Evolutionary conservation across 2,888 invertebrate species (phyloP), one percentile per base, ranked within the genome.

Genomic region (Gastrophysa polygoni): DNA sequence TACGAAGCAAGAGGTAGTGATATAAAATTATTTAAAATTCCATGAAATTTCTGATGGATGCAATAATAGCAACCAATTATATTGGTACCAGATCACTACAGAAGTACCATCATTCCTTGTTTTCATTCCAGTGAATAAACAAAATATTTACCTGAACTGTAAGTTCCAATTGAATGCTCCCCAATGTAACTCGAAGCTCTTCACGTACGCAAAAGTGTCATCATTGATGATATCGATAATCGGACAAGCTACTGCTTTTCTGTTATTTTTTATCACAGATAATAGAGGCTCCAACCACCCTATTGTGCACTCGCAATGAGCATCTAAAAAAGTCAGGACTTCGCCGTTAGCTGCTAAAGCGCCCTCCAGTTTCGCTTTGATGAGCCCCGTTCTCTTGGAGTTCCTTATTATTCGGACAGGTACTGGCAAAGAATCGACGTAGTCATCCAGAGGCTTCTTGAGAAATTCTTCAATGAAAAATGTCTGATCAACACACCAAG

Each of bases 91-190:
- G n/a, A n/a, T n/a, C n/a, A n/a, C n/a, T n/a, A n/a, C n/a, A n/a
- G n/a, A n/a, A n/a, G n/a, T n/a, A n/a, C n/a, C n/a, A n/a, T n/a
- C n/a, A n/a, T n/a, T n/a, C n/a, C n/a, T n/a, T n/a, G n/a, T n/a
- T n/a, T n/a, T n/a, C n/a, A n/a, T n/a, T n/a, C n/a, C n/a, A n/a
- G n/a, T n/a, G n/a, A n/a, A n/a, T n/a, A 32, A 11, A 7, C 10
- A 51, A 10, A 51, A 32, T 11, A 29, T 38, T 92, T 92, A 93
- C 71, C 78, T 81, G 75, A 92, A 99, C 78, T 97, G 97, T 14
- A 99, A 84, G 71, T 95, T 92, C 98, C 98, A 98, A 80, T 97
- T 98, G 80, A 99, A 97, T 0, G 96, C 98, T 2, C 98, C 99
- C 92, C 96, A 96, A 75, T 98, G 97, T 50, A 97, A 88, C 79